Conservation (phyloP, 2,113 vertebrate species). For the Barbus barbus region DNA sequence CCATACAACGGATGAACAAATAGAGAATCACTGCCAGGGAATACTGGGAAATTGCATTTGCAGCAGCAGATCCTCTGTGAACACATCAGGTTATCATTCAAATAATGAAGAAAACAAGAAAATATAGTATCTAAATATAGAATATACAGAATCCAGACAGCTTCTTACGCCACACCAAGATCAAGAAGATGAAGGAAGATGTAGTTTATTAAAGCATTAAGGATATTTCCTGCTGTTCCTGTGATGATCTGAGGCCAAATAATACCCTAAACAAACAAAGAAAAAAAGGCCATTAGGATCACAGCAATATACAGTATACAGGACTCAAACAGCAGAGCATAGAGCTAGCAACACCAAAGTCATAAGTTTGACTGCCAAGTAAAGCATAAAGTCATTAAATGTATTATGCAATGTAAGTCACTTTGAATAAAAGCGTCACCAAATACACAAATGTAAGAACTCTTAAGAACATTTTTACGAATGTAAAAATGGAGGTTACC, state of each 20-base stretch:
- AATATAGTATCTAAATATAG: too few relatives aligned
- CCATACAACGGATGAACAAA: constrained; percentile 76
- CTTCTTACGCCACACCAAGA: constrained; percentile 86
- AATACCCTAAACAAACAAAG: constrained; percentile 78
- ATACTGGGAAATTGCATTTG: constrained; percentile 84
- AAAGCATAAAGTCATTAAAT: not conserved
- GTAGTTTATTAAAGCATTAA: constrained; percentile 86
- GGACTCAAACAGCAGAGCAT: not conserved
- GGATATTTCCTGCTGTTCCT: constrained; percentile 78
- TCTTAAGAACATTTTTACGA: too few relatives aligned
- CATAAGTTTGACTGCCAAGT: too few relatives aligned
- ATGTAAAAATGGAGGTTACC: constrained; percentile 77
- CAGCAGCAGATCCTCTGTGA: constrained; percentile 84
- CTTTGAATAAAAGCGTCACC: too few relatives aligned
- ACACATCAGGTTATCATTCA: not conserved
- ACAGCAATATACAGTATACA: not conserved
- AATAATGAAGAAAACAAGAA: constrained; percentile 3
- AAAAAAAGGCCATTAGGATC: not conserved
- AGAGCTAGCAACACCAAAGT: not conserved
- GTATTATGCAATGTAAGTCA: not conserved
- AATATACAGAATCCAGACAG: not conserved
- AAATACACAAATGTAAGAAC: not conserved
- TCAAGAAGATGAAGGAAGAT: constrained; percentile 80
- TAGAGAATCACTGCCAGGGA: constrained; percentile 76
- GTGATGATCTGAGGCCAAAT: constrained; percentile 86